Base-by-base conservation (phyloP, 2,888 invertebrate genomes). In the Dermolepida albohirtum region DNA sequence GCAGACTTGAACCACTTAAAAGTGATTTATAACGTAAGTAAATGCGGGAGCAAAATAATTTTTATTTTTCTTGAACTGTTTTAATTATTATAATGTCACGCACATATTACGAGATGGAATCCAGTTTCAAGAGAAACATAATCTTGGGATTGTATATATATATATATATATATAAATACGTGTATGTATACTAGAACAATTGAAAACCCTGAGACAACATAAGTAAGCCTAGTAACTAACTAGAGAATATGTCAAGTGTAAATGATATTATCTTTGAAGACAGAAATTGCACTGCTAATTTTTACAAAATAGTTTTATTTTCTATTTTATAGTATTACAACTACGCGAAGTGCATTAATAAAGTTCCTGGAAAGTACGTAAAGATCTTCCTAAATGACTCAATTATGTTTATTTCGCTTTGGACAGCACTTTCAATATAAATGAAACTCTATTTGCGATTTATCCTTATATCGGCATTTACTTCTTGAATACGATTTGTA, bases 11-110 rank as follows among this genome's bases (percentile, higher is more conserved):
- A 44, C 55, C 57, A 44, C 43, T 57, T 43, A 47, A 44, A 44
- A 57, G 29, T 57, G 57, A 57, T 57, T 43, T 57, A 57, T 29
- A 27, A 14, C 12, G 55, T 43, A 7, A 54, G 57, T 57, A 44
- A 39, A 57, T 27, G 57, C 57, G 22, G 12, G 43, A 47, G 47
- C 16, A 17, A 8, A 47, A 22, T 27, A 44, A 57, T 57, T 57
- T 57, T 57, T 57, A 57, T 57, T 57, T 57, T 57, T 57, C 57
- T 43, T 27, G 22, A 10, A 29, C 43, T n/a, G 7, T 57, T 57
- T 57, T 57, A 57, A 57, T 57, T 57, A 57, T 57, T 57, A 57
- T 44, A 57, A 57, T 57, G 57, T 57, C 57, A 57, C 44, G 22
- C 43, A 44, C 44, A 43, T 43, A 57, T 57, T 57, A 44, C 57